Percentiles rank a stretch among this genome's conserved stretches.
Conservation (phyloP, 2,888 invertebrate genomes). For the Cheilosia soror region DNA sequence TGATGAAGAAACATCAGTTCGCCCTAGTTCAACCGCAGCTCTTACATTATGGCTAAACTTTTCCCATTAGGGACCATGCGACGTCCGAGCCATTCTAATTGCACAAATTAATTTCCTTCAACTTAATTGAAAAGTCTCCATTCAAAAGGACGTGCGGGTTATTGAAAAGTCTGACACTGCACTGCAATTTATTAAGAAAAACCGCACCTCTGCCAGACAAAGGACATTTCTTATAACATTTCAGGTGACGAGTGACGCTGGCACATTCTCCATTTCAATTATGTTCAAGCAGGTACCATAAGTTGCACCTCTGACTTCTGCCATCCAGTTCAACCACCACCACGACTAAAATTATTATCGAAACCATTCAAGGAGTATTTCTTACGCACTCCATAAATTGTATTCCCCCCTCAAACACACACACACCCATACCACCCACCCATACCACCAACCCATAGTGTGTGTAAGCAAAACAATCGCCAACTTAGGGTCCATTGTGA, state of each 20-base stretch:
- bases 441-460: neutral
- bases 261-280: neutral
- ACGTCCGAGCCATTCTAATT: constrained; percentile 26
- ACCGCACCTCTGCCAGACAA: constrained; percentile 21
- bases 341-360: constrained; percentile 4
- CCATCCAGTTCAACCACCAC: constrained; percentile 3
- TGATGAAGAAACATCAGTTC: neutral
- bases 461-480: constrained; percentile 1
- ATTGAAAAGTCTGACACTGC: constrained; percentile 45
- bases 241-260: constrained; percentile 21
- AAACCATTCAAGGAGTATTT: constrained; percentile 52
- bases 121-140: constrained; percentile 48
- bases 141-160: constrained; percentile 3
- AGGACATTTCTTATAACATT: neutral
- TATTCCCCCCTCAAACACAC: constrained; percentile 15
- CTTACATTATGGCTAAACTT: constrained; percentile 5
- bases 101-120: constrained; percentile 42
- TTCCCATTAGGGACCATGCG: neutral
- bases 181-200: constrained; percentile 52
- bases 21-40: constrained; percentile 6
- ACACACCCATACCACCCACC: neutral
- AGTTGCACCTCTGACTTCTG: neutral
- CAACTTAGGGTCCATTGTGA: constrained; percentile 53
- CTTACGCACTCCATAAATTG: constrained; percentile 68
- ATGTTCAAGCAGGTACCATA: neutral